Evolutionary conservation across 2,888 invertebrate genomes (phyloP), one percentile per base, ranked within the genome.

Genomic region (Miltochrista miniata): DNA sequence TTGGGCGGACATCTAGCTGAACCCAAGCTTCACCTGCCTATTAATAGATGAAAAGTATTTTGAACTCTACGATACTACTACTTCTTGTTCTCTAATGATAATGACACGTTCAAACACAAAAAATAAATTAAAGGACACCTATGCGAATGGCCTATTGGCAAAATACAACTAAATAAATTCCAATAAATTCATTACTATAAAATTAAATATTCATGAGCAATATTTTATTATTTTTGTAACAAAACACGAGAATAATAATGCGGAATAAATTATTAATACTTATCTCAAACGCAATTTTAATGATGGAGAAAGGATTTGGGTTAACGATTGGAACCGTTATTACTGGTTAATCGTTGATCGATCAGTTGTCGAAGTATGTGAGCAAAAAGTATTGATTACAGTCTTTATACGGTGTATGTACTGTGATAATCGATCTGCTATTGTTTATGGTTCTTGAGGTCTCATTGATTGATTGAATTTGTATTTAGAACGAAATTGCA

Each of bases 291-390:
- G 51, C 12, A 41, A 31, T 50, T 56, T 56, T 64, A 59, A 56
- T 57, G 51, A 42, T 44, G 34, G 45, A 54, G 51, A 58, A 54
- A 52, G 43, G 57, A 60, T 69, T 67, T 56, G 55, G 65, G 70
- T 72, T 72, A 75, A 67, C 62, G 64, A 66, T 45, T 24, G 13
- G 29, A 24, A 47, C 52, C 48, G 52, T 53, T 53, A 53, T 40
- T 45, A 39, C 45, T 34, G 39, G 7, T 48, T 46, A 55, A 61
- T 62, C 57, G 62, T 40, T 64, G 67, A 73, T 69, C 64, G 67
- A 69, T 69, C 54, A 57, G 49, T 51, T 55, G 54, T 30, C 55
- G 45, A 62, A 63, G 54, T 62, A 68, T 64, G 68, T 52, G 52
- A 57, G 56, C 53, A 42, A 55, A 55, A 54, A 34, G 11, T 44